phyloP scores from a whole-genome alignment of 2,888 invertebrate species.

The Tenthredo notha region DNA sequence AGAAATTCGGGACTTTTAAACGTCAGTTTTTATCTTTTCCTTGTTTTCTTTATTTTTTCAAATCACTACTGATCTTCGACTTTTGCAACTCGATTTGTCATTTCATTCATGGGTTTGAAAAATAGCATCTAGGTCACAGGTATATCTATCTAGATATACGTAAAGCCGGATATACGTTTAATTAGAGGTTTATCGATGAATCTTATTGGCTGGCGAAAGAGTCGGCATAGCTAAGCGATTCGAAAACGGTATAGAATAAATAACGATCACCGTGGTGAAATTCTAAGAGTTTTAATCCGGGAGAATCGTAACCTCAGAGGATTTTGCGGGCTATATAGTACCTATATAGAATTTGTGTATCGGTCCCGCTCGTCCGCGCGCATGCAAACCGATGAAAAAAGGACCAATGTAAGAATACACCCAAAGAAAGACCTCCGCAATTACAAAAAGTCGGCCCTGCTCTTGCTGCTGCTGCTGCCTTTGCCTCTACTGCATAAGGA shows the following conservation, averaged over 20 bases:
- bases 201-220: neutral
- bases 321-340: neutral
- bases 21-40: neutral
- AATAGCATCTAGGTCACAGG: neutral
- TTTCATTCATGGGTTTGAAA: neutral
- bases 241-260: neutral
- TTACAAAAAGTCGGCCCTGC: slow-evolving; percentile 32
- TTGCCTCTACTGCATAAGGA: neutral
- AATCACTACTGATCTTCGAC: neutral
- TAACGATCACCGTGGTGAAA: slow-evolving; percentile 48
- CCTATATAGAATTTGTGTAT: slow-evolving; percentile 1
- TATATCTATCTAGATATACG: neutral
- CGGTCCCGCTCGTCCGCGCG: neutral
- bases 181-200: slow-evolving; percentile 20
- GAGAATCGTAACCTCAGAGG: neutral
- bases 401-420: neutral
- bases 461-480: neutral
- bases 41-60: neutral
- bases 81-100: neutral
- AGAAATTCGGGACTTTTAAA: slow-evolving; percentile 1
- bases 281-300: neutral
- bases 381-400: neutral
- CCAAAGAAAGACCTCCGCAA: neutral
- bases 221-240: neutral
- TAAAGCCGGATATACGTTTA: neutral